Conservation (phyloP, 2,888 invertebrate genomes). For the Synanthedon formicaeformis region DNA sequence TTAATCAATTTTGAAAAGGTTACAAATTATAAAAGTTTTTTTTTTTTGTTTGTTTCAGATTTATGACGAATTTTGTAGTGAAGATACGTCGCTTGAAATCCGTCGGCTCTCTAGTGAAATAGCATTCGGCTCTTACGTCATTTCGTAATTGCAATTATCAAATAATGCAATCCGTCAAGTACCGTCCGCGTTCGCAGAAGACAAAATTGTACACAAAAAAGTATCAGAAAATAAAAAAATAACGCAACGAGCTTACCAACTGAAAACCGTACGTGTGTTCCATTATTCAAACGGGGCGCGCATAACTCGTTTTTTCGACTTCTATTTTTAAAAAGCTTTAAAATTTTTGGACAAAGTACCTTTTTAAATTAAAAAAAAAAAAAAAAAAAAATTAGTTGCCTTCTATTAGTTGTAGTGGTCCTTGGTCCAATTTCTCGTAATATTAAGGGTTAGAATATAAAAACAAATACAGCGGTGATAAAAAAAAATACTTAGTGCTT, state of each 20-base stretch:
- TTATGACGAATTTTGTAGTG: conserved; percentile 31
- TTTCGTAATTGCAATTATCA: conserved; percentile 14
- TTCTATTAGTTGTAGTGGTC: conserved; percentile 42
- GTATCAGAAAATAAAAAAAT: conserved; percentile 44
- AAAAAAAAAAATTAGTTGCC: conserved; percentile 45
- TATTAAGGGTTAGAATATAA: conserved; percentile 7
- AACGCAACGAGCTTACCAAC: conserved; percentile 49
- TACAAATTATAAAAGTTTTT: neutral
- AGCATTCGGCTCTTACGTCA: conserved; percentile 14
- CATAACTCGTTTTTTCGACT: conserved; percentile 2
- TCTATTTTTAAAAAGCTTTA: conserved; percentile 22
- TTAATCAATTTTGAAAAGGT: no score
- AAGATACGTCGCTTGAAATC: conserved; percentile 19
- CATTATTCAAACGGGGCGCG: conserved; percentile 11
- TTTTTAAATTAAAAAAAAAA: conserved; percentile 8
- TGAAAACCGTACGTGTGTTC: conserved; percentile 33
- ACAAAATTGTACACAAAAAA: conserved; percentile 27
- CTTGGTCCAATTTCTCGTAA: conserved; percentile 51
- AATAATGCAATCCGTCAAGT: conserved; percentile 43
- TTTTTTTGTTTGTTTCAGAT: conserved; percentile 35
- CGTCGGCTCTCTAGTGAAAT: conserved; percentile 1
- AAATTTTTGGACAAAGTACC: conserved; percentile 14
- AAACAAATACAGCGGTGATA: neutral
- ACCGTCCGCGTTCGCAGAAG: conserved; percentile 36
- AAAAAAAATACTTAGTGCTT: neutral